Evolutionary conservation across 2,888 invertebrate genomes (phyloP).

Genomic region (Chrysolina haemoptera): DNA sequence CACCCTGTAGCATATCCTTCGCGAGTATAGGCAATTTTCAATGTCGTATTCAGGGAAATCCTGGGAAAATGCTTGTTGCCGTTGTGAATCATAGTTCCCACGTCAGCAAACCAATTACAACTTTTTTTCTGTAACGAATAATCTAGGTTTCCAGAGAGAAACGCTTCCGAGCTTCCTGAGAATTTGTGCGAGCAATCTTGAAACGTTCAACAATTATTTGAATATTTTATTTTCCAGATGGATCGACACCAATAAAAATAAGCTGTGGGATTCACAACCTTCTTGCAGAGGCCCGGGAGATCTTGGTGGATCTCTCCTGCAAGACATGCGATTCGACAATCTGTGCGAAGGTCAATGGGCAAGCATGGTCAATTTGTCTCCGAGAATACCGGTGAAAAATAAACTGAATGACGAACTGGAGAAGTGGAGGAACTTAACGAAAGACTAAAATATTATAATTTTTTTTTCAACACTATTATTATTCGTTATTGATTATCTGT

Average conservation of each 20-base stretch:
- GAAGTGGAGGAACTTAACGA: slow-evolving; percentile 25
- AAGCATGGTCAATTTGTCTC: slow-evolving; percentile 81
- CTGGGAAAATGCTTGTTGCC: too few relatives aligned
- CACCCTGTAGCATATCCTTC: too few relatives aligned
- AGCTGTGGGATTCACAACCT: slow-evolving; percentile 80
- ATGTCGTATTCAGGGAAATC: too few relatives aligned
- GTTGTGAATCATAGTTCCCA: too few relatives aligned
- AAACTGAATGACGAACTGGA: slow-evolving; percentile 41
- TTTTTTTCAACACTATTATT: not conserved
- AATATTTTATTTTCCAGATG: slow-evolving; percentile 71
- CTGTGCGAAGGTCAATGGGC: slow-evolving; percentile 86
- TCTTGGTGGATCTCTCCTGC: slow-evolving; percentile 79
- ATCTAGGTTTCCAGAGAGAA: too few relatives aligned
- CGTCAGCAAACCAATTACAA: too few relatives aligned
- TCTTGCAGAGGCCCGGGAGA: slow-evolving; percentile 82
- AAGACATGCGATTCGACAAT: slow-evolving; percentile 80
- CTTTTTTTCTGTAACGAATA: too few relatives aligned
- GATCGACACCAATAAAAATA: slow-evolving; percentile 77
- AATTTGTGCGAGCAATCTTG: too few relatives aligned
- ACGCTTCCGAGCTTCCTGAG: too few relatives aligned
- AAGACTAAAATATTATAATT: not conserved
- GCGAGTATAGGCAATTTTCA: too few relatives aligned
- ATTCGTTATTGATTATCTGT: not conserved
- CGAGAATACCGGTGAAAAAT: slow-evolving; percentile 74
- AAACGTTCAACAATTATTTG: too few relatives aligned